Evolutionary conservation across 2,888 invertebrate species (phyloP).

Genomic region (Eristalis tenax): DNA sequence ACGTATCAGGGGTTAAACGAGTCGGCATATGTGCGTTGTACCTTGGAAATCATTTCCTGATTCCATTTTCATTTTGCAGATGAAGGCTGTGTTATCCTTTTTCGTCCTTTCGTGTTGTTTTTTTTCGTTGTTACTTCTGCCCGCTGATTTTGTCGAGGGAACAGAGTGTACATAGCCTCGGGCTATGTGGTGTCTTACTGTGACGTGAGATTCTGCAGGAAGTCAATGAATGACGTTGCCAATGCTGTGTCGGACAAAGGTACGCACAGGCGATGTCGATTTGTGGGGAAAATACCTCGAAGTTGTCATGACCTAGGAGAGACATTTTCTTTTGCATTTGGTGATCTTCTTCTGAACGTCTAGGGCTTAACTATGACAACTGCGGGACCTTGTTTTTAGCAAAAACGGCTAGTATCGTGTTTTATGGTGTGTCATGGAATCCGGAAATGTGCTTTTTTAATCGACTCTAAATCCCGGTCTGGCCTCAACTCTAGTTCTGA

Average conservation of each 20-base stretch:
- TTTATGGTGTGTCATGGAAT: too few relatives aligned
- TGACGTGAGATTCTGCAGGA: neutral
- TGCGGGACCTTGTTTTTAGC: too few relatives aligned
- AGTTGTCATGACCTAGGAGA: too few relatives aligned
- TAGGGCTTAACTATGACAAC: too few relatives aligned
- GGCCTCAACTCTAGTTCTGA: too few relatives aligned
- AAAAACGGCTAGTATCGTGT: too few relatives aligned
- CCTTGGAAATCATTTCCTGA: constrained; percentile 65
- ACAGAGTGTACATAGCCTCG: constrained; percentile 14
- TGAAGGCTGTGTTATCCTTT: constrained; percentile 16
- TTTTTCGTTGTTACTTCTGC: neutral
- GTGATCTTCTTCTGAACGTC: too few relatives aligned
- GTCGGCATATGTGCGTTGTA: constrained; percentile 37
- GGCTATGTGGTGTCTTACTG: constrained; percentile 22
- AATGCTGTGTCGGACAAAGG: neutral
- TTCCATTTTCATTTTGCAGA: constrained; percentile 63
- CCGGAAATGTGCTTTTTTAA: too few relatives aligned
- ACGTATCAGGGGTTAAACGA: constrained; percentile 17
- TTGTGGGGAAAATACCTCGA: neutral
- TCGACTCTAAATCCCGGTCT: too few relatives aligned
- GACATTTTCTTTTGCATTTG: too few relatives aligned
- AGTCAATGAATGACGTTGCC: constrained; percentile 2
- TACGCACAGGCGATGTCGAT: neutral
- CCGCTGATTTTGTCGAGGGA: neutral
- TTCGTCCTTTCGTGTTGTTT: neutral